Percentiles rank a stretch among this genome's conserved stretches.
Conservation (phyloP, 2,888 invertebrate genomes). For the Protula sp. region DNA sequence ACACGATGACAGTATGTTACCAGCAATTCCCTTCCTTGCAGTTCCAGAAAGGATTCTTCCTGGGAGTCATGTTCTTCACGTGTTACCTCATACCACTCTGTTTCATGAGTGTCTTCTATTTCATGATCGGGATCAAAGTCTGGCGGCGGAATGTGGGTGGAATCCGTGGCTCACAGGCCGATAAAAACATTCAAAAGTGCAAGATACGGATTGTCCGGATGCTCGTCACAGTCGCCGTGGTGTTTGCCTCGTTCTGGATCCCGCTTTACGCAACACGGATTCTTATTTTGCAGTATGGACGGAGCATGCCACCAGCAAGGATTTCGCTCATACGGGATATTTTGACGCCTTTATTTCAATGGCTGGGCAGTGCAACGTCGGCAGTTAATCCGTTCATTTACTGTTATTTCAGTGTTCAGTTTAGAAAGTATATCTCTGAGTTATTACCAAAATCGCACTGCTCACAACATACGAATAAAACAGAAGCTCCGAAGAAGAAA, state of each 20-base stretch:
- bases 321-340: conserved; percentile 3
- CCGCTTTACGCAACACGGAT: conserved; percentile 85
- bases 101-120: conserved; percentile 84
- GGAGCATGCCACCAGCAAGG: conserved; percentile 61
- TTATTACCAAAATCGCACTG: conserved; percentile 11
- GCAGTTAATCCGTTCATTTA: conserved; percentile 93
- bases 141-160: conserved; percentile 83
- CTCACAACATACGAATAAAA: conserved; percentile 8
- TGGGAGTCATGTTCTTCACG: conserved; percentile 79
- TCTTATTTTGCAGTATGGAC: conserved; percentile 64
- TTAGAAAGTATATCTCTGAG: conserved; percentile 14
- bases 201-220: conserved; percentile 92
- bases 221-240: conserved; percentile 84
- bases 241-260: conserved; percentile 90
- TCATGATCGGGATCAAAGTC: conserved; percentile 81
- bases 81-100: conserved; percentile 89
- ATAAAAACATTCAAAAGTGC: conserved; percentile 63
- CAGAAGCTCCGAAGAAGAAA: no score
- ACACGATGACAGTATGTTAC: conserved; percentile 9
- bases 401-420: conserved; percentile 67
- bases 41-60: conserved; percentile 68
- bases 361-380: conserved; percentile 88
- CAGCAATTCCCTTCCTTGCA: conserved; percentile 1
- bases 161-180: conserved; percentile 63
- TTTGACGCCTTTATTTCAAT: conserved; percentile 82